These are phyloP conservation scores for Heliconius charithonia DNA, from an alignment of 2,888 invertebrate species.

Conservation along the genomic window DNA sequence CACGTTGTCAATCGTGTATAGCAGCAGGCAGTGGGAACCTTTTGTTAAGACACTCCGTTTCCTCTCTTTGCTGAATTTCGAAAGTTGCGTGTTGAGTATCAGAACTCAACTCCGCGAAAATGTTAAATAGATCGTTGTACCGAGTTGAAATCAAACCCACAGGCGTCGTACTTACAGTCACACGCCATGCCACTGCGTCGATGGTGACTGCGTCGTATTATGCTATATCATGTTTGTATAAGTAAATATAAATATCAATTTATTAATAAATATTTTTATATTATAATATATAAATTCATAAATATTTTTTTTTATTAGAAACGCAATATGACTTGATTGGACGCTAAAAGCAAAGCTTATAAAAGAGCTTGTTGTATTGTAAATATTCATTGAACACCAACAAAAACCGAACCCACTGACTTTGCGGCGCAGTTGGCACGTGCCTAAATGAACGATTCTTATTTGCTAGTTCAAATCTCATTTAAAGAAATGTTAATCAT, in stretches of 20 bases:
- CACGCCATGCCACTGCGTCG: too few relatives aligned
- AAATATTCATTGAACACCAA: constrained; percentile 8
- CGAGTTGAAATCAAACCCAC: too few relatives aligned
- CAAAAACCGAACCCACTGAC: not conserved
- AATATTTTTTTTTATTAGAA: not conserved
- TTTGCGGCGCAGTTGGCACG: not conserved
- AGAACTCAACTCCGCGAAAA: too few relatives aligned
- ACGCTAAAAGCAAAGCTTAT: not conserved
- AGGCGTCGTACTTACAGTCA: too few relatives aligned
- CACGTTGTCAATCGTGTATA: too few relatives aligned
- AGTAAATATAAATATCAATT: not conserved
- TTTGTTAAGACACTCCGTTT: too few relatives aligned
- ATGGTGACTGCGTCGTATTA: too few relatives aligned
- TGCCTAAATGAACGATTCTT: not conserved
- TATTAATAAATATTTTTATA: not conserved
- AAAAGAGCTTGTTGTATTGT: not conserved
- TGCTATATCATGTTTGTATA: not conserved
- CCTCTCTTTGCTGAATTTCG: too few relatives aligned
- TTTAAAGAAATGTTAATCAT: not conserved
- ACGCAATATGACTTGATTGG: not conserved
- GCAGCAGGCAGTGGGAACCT: too few relatives aligned
- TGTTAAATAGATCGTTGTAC: too few relatives aligned
- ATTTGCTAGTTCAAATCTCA: not conserved
- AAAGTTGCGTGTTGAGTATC: too few relatives aligned
- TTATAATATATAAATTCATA: too few relatives aligned